A percentile compares a stretch with the other conserved stretches of the same genome.
Evolutionary conservation across 2,888 invertebrate genomes (phyloP).

Genomic region (Cephus rjabovi): DNA sequence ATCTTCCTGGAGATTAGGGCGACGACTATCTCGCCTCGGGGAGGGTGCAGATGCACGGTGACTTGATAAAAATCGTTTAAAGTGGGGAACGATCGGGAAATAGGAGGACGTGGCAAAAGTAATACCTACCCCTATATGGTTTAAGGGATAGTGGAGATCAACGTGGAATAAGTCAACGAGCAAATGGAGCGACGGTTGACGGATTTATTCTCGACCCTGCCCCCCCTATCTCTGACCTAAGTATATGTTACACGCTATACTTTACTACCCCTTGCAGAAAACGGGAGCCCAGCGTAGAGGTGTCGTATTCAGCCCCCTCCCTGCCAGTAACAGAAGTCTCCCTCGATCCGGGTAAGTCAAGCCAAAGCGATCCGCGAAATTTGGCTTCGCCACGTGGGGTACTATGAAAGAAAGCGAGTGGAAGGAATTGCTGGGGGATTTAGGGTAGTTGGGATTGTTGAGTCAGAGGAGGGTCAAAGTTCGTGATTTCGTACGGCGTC

Average conservation of each 20-base stretch:
- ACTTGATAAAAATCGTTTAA: neutral
- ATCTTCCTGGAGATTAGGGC: neutral
- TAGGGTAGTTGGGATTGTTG: neutral
- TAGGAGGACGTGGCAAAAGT: neutral
- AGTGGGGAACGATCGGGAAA: neutral
- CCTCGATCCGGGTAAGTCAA: neutral
- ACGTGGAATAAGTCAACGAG: neutral
- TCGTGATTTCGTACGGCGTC: constrained; percentile 11
- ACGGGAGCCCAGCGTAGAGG: neutral
- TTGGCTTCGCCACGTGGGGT: neutral
- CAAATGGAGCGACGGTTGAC: neutral
- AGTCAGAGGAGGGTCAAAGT: constrained; percentile 16
- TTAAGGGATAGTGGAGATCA: neutral
- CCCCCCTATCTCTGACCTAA: neutral
- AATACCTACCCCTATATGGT: neutral
- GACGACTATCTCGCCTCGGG: neutral
- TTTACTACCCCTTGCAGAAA: neutral
- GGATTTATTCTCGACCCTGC: neutral
- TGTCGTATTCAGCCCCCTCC: neutral
- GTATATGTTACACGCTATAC: neutral
- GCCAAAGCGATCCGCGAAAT: neutral
- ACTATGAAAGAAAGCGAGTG: neutral
- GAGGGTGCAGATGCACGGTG: neutral
- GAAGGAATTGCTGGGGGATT: neutral
- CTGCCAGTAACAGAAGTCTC: neutral